Evolutionary conservation across 2,888 invertebrate genomes (phyloP), one percentile per base, ranked within the genome.

Genomic region (Diarsia brunnea): DNA sequence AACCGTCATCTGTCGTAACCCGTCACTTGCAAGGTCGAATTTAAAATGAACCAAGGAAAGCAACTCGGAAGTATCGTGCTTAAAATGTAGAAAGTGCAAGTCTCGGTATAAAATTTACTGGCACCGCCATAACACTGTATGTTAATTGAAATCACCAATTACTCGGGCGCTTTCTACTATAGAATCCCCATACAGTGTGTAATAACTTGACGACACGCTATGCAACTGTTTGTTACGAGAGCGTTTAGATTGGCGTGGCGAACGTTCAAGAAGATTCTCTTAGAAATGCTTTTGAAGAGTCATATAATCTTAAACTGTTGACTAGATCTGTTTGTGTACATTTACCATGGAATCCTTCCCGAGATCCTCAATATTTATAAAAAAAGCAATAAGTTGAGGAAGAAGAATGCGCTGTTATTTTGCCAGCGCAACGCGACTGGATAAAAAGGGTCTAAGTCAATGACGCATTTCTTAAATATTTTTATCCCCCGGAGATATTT

Each of bases 51-150:
- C 66, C 80, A 87, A 90, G 91, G 90, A 93, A 93, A 93, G 91
- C 89, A 87, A 88, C 84, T 91, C 92, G 92, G 93, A 93, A 93
- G 92, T 93, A 86, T 91, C 93, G 92, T 93, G 91, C 89, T 91
- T 90, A 90, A 90, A 82, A 78, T 84, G 93, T 94, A 94, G 95
- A 95, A 95, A 95, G 95, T 95, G 94, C 92, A 94, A 94, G 94
- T 94, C 89, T 94, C 89, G 87, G 90, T 89, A 90, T 90, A 89
- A 92, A 93, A 92, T 92, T 91, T 92, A 92, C 92, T 84, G 90
- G 85, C 90, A 86, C 90, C 89, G 88, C 93, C 91, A 93, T 93
- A 90, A 90, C 93, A 90, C 88, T 89, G 89, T 93, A 92, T 93
- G 93, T 92, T 94, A 94, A 94, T 94, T 94, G 92, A 91, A 92